These are phyloP conservation scores for Siniperca knerii DNA, from an alignment of 2,113 vertebrate species.

Conservation along the genomic window DNA sequence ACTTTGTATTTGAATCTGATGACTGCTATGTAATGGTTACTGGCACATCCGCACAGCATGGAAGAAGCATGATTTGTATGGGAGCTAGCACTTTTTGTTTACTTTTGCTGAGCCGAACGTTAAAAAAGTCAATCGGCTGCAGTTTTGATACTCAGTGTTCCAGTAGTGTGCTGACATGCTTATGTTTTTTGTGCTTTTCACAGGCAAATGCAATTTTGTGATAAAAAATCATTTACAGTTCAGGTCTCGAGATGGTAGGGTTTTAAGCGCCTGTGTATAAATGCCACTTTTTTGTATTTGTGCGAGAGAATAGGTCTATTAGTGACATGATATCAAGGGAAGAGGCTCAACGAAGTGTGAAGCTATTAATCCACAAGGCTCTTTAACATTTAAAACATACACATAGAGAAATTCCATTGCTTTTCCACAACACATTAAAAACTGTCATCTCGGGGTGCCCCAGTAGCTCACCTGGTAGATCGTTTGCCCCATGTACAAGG, in stretches of 20 bases:
- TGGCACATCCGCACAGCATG: slow-evolving; percentile 59
- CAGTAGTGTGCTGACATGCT: slow-evolving; percentile 32
- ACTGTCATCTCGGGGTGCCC: not conserved
- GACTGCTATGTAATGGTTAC: slow-evolving; percentile 31
- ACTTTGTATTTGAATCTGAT: slow-evolving; percentile 45
- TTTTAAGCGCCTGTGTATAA: slow-evolving; percentile 10
- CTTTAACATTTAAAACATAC: slow-evolving; percentile 13
- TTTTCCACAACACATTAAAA: slow-evolving; percentile 11
- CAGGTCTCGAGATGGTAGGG: not conserved
- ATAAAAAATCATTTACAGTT: slow-evolving; percentile 33
- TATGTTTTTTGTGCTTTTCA: slow-evolving; percentile 17
- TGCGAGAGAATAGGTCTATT: not conserved
- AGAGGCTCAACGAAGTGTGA: slow-evolving; percentile 8
- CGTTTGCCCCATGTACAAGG: too few relatives aligned
- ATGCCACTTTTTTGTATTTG: not conserved
- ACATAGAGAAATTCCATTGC: not conserved
- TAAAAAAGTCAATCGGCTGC: slow-evolving; percentile 45
- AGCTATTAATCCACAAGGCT: not conserved
- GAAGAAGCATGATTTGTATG: slow-evolving; percentile 41
- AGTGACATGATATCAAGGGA: not conserved
- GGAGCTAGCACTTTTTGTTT: slow-evolving; percentile 59
- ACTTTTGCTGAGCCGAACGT: slow-evolving; percentile 63
- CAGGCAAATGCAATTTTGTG: slow-evolving; percentile 35
- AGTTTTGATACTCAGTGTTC: slow-evolving; percentile 59
- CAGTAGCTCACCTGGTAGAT: too few relatives aligned